Evolutionary conservation across 1,140 invertebrate genomes (phyloP).

Genomic region (Mylabris phalerata): DNA sequence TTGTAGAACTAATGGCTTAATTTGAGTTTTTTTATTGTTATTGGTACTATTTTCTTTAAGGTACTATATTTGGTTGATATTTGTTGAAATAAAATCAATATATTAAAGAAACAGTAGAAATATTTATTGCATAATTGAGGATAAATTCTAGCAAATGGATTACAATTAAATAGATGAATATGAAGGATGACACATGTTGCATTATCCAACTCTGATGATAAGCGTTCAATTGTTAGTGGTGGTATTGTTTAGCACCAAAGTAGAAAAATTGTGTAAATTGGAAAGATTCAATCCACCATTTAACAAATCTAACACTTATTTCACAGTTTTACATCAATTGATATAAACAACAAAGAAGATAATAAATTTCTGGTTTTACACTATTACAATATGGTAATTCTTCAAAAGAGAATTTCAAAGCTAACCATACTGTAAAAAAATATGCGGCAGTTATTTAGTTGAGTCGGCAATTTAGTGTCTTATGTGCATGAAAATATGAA

Average conservation of each 20-base stretch:
- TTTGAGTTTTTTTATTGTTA: no score
- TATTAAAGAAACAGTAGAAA: no score
- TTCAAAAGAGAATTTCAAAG: constrained; percentile 1
- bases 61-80: no score
- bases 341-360: not conserved
- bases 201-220: not conserved
- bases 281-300: not conserved
- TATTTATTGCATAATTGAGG: no score
- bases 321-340: constrained; percentile 1
- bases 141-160: no score
- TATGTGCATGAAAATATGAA: not conserved
- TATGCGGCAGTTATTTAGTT: not conserved
- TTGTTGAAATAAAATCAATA: no score
- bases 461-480: not conserved
- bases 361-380: constrained; percentile 11
- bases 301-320: constrained; percentile 13
- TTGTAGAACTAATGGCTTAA: no score
- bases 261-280: not conserved
- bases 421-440: constrained; percentile 3
- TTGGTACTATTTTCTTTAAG: no score
- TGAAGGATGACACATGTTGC: constrained; percentile 15
- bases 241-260: not conserved
- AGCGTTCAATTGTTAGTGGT: constrained; percentile 3
- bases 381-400: constrained; percentile 10
- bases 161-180: constrained; percentile 1